These are phyloP conservation scores for Tinamus guttatus DNA, from an alignment of 2,113 vertebrate genomes.

Conservation along the genomic window DNA sequence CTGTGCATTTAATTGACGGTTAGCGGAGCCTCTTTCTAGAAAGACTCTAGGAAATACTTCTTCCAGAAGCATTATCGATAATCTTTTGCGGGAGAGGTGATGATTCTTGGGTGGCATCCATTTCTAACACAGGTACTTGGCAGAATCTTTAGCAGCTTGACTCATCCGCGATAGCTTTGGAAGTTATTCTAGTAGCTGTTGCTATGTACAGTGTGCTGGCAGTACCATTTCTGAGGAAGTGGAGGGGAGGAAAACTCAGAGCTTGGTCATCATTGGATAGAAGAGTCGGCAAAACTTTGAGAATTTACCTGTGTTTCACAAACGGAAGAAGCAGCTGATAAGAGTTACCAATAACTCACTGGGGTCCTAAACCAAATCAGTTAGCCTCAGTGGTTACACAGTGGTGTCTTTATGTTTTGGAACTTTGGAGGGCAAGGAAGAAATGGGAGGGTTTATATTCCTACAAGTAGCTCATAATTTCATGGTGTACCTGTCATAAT, in stretches of 20 bases:
- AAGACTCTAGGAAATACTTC: neutral
- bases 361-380: neutral
- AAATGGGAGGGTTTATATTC: neutral
- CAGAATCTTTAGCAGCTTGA: neutral
- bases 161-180: neutral
- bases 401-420: neutral
- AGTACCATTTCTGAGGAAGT: fast-evolving
- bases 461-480: neutral
- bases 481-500: neutral
- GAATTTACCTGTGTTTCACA: neutral
- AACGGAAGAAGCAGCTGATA: neutral
- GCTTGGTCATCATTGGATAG: neutral
- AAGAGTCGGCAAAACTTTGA: neutral
- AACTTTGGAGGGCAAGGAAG: neutral
- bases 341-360: neutral
- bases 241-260: neutral
- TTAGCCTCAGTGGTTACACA: neutral
- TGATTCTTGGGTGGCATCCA: neutral
- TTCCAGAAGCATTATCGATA: neutral
- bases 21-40: neutral
- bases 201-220: neutral
- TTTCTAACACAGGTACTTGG: neutral
- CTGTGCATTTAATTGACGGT: neutral
- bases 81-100: neutral
- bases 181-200: neutral